Evolutionary conservation across 2,888 invertebrate species (phyloP), one percentile per base, ranked within the genome.

Genomic region (Caenorhabditis doughertyi): DNA sequence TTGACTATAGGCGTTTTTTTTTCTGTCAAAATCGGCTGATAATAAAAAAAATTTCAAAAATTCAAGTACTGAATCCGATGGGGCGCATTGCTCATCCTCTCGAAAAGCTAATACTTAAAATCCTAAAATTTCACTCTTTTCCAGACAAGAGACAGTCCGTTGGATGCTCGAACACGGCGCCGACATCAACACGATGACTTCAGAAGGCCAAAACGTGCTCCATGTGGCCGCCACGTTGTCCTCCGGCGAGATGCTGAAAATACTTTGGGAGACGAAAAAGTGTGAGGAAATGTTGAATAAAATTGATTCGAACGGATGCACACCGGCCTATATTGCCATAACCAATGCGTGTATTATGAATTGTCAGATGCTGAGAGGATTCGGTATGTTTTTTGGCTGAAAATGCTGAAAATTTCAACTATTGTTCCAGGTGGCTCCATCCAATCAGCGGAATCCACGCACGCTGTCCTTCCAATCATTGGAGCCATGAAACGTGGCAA

Each of bases 111-210:
- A n/a, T n/a, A n/a, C n/a, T n/a, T n/a, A n/a, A n/a, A n/a, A n/a
- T 32, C 32, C 3, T 29, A 25, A 39, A 27, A 21, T 21, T 32
- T 32, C 16, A 18, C n/a, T n/a, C n/a, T n/a, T 23, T 80, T 85
- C 21, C 71, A 86, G 86, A 53, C 49, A 74, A 16, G 85, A 85
- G n/a, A 84, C 89, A 47, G 90, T 89, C 1, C 68, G 80, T 7
- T 85, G 84, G 70, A 80, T 90, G 56, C 47, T 90, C 11, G 77
- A 87, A 11, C 71, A 84, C 8, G 97, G 97, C 4, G 97, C 97
- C 0, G 95, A 95, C 89, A 96, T 16, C 95, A 96, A 95, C 90
- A 97, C 98, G 0, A 93, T 98, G 72, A 98, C 98, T 93, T 98
- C 98, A 93, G 97, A 98, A 0, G 97, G 98, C 16, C 97, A 98